A percentile compares a stretch with the other conserved stretches of the same genome.
These are phyloP conservation scores for Limnephilus lunatus DNA, from an alignment of 2,888 invertebrate genomes.

Conservation along the genomic window DNA sequence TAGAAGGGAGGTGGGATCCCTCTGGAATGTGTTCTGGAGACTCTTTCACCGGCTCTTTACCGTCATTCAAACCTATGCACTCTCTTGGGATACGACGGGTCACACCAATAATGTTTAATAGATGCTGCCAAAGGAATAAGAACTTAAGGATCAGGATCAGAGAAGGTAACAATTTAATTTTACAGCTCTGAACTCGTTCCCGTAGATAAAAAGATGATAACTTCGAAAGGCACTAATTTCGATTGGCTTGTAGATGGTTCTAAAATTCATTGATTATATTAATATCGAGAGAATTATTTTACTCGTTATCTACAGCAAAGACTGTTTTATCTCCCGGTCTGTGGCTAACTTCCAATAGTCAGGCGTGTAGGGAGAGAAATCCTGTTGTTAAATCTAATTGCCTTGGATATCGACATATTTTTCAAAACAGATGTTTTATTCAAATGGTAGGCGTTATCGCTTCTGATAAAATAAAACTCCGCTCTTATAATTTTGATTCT, in stretches of 20 bases:
- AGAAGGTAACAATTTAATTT: neutral
- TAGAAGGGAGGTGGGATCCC: neutral
- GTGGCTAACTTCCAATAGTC: neutral
- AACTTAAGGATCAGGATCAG: neutral
- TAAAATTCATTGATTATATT: too few species aligned
- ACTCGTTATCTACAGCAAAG: too few species aligned
- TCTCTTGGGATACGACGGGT: neutral
- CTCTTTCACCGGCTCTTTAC: neutral
- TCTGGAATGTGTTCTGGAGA: too few species aligned
- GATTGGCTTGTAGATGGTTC: too few species aligned
- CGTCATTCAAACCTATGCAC: neutral
- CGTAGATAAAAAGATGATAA: neutral
- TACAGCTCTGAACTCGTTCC: neutral
- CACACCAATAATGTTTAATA: neutral
- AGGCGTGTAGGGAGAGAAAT: neutral
- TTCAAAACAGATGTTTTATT: neutral
- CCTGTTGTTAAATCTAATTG: neutral
- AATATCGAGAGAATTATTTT: neutral
- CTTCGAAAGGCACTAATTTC: too few species aligned
- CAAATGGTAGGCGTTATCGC: neutral
- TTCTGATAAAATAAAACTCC: too few species aligned
- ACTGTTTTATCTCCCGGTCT: too few species aligned
- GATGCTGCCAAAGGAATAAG: neutral
- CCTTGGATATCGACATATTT: neutral
- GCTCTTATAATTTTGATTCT: neutral